A percentile compares a stretch with the other conserved stretches of the same genome.
Evolutionary conservation across 2,113 vertebrate species (phyloP).

Genomic region (Sclerurus mexicanus): DNA sequence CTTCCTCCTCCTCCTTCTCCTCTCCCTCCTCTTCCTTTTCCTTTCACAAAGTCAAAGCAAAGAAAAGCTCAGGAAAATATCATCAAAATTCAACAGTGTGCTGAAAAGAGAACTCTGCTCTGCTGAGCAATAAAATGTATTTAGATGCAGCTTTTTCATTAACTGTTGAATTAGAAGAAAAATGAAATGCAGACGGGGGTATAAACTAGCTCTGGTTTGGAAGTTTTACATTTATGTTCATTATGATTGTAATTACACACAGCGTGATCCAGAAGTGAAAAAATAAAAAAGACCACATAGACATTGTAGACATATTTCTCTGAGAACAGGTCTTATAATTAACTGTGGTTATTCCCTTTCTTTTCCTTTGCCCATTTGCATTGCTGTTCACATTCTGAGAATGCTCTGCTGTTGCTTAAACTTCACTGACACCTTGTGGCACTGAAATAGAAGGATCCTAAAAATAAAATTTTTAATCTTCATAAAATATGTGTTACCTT

Average conservation of each 20-base stretch:
- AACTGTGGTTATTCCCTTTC: neutral
- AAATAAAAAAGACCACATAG: neutral
- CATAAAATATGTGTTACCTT: neutral
- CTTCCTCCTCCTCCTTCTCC: neutral
- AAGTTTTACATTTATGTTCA: conserved; percentile 16
- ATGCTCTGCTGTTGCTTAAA: conserved; percentile 65
- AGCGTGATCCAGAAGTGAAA: neutral
- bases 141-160: conserved; percentile 10
- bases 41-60: conserved; percentile 50
- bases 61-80: conserved; percentile 46
- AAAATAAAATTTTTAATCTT: neutral
- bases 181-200: neutral
- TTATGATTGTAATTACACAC: neutral
- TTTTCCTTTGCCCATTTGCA: neutral
- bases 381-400: neutral
- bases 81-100: conserved; percentile 50
- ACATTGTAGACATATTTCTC: neutral
- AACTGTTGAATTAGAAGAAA: neutral
- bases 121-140: conserved; percentile 27
- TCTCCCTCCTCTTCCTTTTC: neutral
- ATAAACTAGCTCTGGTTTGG: neutral
- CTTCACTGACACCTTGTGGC: conserved; percentile 83
- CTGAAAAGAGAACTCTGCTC: conserved; percentile 46
- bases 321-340: neutral
- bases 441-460: neutral